Base-by-base conservation (phyloP, 2,113 vertebrate genomes). In the Fulica atra region DNA sequence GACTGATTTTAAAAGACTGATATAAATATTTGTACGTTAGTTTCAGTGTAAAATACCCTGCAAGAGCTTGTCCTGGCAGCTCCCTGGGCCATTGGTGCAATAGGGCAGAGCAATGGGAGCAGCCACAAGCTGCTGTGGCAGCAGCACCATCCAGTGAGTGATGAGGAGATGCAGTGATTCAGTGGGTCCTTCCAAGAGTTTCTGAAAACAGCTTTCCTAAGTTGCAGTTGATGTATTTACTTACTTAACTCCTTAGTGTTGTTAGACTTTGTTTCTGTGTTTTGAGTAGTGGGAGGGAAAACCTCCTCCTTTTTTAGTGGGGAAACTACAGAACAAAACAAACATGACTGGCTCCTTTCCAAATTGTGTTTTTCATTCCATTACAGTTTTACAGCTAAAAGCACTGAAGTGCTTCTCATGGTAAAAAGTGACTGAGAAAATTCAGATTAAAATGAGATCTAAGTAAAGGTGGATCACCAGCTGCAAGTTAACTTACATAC, bases 1-100 rank as follows among this genome's bases (percentile, higher is more conserved):
- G 44, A 9, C 10, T 68, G 28, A 12, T 31, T 38, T 72, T 76
- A 25, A 80, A 50, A 77, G 35, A 26, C 6, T 44, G 4, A 13
- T 61, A 3, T 31, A 70, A 79, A 56, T 31, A 51, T 31, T 11
- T 73, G 65, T 20, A 4, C 28, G 3, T 61, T 35, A 38, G 35
- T 77, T 61, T 50, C n/a, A 29, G 2, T 4, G 23, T 18, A 42
- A 69, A 38, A 33, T 15, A 25, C 4, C 31, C 48, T 29, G 10
- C 46, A 38, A 38, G 38, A 44, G 21, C 57, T 10, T 4, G 19
- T 50, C 44, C 26, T 29, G 48, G 14, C 65, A 81, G 54, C 38
- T 29, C 17, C 26, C 7, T 7, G 3, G 2, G 1, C 44, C 50
- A 5, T 3, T 1, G 9, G 31, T 29, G 16, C 19, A 6, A 6